A percentile compares a stretch with the other conserved stretches of the same genome.
Conservation (phyloP, 2,888 invertebrate genomes). For the Conistra vaccinii region DNA sequence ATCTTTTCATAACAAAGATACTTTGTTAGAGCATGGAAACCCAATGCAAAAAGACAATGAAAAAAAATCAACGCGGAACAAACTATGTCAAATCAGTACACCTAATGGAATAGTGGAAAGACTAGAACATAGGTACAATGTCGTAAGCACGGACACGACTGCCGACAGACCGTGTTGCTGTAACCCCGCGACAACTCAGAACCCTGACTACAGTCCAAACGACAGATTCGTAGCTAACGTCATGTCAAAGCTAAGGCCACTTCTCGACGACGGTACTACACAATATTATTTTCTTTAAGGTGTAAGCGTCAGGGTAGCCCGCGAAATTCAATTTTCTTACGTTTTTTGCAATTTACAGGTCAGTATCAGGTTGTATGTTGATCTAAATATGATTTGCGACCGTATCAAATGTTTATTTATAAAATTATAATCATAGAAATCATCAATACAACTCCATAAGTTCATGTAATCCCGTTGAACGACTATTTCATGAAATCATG, state of each 20-base stretch:
- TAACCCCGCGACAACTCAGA: too few species aligned
- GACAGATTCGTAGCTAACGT: conserved; percentile 63
- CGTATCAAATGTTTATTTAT: too few species aligned
- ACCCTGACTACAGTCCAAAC: background rate
- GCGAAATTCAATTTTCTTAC: too few species aligned
- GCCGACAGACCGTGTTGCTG: conserved; percentile 75
- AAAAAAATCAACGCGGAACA: conserved; percentile 37
- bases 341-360: too few species aligned
- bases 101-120: conserved; percentile 8
- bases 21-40: background rate
- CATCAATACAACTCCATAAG: too few species aligned
- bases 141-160: conserved; percentile 74
- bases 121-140: conserved; percentile 9
- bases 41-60: background rate
- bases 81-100: conserved; percentile 52
- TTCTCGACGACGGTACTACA: conserved; percentile 69
- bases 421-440: too few species aligned
- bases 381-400: too few species aligned
- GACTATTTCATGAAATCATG: too few species aligned
- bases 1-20: conserved; percentile 22
- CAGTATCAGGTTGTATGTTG: too few species aligned
- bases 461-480: too few species aligned
- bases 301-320: too few species aligned
- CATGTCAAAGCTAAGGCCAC: conserved; percentile 70
- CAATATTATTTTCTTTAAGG: background rate